phyloP scores from a whole-genome alignment of 2,113 vertebrate genomes.

The Oncorhynchus mykiss region DNA sequence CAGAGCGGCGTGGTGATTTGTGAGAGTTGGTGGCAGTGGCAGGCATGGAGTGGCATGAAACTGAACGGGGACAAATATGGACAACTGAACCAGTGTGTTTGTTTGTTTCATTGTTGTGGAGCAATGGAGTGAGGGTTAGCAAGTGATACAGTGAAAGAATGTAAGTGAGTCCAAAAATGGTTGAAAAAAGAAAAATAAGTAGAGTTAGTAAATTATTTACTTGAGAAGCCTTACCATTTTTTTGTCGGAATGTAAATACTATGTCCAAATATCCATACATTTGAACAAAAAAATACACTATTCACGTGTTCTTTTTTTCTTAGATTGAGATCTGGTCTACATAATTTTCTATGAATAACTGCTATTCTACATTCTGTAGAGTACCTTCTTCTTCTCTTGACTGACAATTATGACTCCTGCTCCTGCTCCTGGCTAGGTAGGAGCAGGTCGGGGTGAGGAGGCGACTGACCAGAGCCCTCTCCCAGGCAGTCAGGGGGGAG shows the following conservation, averaged over 20 bases:
- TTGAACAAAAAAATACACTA: no score
- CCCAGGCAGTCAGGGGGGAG: constrained; percentile 88
- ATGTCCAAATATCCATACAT: constrained; percentile 35
- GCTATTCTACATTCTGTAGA: constrained; percentile 10
- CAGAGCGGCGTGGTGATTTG: constrained; percentile 45
- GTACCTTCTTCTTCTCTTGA: constrained; percentile 89
- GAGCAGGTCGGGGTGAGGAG: constrained; percentile 92
- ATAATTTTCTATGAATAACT: constrained; percentile 32
- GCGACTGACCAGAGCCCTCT: constrained; percentile 90
- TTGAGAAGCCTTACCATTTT: neutral
- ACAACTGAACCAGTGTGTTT: constrained; percentile 79
- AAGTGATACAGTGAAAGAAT: constrained; percentile 26
- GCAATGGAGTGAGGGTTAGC: constrained; percentile 9
- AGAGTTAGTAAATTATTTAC: constrained; percentile 21
- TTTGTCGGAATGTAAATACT: neutral
- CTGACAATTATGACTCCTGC: constrained; percentile 75
- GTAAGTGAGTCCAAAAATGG: constrained; percentile 45
- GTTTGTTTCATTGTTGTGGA: neutral
- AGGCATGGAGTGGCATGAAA: constrained; percentile 89
- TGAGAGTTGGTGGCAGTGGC: constrained; percentile 57
- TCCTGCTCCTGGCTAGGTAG: constrained; percentile 93
- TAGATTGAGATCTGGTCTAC: constrained; percentile 49
- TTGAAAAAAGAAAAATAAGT: constrained; percentile 68
- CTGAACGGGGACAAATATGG: constrained; percentile 97
- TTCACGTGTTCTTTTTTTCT: no score